Base-by-base conservation (phyloP, 2,113 vertebrate species). In the Xenopus laevis region DNA sequence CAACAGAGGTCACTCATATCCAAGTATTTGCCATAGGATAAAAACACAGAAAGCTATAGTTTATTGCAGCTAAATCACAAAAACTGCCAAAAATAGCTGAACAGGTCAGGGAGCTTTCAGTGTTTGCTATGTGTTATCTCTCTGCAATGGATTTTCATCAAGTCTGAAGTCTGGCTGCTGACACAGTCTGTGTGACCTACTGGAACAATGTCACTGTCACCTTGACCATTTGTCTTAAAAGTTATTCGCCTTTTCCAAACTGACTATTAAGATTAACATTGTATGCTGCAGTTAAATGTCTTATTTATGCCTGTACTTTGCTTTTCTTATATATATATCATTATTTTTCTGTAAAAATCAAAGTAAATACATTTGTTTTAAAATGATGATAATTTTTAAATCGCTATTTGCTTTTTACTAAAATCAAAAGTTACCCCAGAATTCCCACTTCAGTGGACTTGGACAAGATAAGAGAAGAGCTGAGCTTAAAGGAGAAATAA, bases 1-100 rank as follows among this genome's bases (percentile, higher is more conserved):
- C 72, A 75, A 23, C 61, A 75, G 72, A 68, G 67, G 72, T 75
- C 65, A 60, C 64, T 74, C 17, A 20, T 27, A 47, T 45, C 50
- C 10, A 52, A 10, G 11, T 50, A 12, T 16, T 47, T 76, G 1
- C 8, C 33, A 76, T 63, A 63, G 66, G 20, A 30, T 44, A 12
- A 23, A n/a, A n/a, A n/a, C n/a, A n/a, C n/a, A n/a, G n/a, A n/a
- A 10, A 1, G 57, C 10, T 15, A 72, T 15, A 12, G 16, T 47
- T 76, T 69, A 76, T 63, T 69, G 66, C 50, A 33, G 47, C 21
- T n/a, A 1, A 23, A n/a, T 13, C 10, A 69, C 10, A 20, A 72
- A 71, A 13, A 45, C 58, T 50, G 65, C 73, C 73, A 69, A 68
- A 27, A 75, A 75, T 74, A 52, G 21, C 52, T 18, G n/a, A 53